Base-by-base conservation (phyloP, 2,888 invertebrate species). In the Herminia tarsipennalis region DNA sequence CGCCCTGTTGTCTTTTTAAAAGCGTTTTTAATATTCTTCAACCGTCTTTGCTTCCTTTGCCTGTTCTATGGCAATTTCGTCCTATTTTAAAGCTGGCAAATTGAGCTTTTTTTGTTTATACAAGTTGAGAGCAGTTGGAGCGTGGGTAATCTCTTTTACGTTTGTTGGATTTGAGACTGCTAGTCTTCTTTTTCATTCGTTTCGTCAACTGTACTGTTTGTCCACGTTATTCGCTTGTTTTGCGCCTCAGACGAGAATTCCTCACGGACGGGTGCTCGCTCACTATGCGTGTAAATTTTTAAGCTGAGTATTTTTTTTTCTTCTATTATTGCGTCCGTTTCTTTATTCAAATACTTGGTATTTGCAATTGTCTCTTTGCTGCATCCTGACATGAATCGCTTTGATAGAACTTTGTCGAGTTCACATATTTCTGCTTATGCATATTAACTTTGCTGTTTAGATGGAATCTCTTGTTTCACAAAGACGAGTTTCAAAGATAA, bases 91-190 rank as follows among this genome's bases (percentile, higher is more conserved):
- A 88, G 74, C 85, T 65, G 77, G 75, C 80, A 79, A 86, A 84
- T 88, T 83, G 82, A 78, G 84, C 59, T 81, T 82, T 88, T 83
- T 90, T 88, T 90, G 87, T 88, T 87, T 88, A 82, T 88, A 83
- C 85, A 89, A 89, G 87, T 88, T 85, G 83, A 79, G 81, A 84
- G 78, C 88, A 88, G 86, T 83, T 82, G 83, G 85, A 86, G 87
- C 88, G 84, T 79, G 69, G 83, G 87, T 90, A 91, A 90, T 90
- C 88, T 88, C 86, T 83, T 89, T 89, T 86, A 79, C 85, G 87
- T 87, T 87, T 85, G 88, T 87, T 82, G 80, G 83, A 84, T 86
- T 86, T 82, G 83, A 85, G 84, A 83, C 78, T 79, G 73, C 38
- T 48, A 63, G 70, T 76, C 76, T 82, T 79, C 76, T 83, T 86